phyloP scores from a whole-genome alignment of 2,888 invertebrate genomes.

The Tetragonula carbonaria region DNA sequence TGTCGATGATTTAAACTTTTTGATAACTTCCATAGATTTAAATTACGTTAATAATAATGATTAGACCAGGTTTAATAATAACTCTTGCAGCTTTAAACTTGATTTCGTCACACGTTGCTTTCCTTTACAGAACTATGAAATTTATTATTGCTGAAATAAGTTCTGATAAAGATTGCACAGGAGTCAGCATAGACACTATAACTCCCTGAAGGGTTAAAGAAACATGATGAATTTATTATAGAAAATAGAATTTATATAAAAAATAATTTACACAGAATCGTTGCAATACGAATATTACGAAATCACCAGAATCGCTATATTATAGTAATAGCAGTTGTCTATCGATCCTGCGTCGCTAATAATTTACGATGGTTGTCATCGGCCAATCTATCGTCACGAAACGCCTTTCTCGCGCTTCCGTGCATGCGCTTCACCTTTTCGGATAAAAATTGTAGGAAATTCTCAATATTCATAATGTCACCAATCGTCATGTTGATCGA shows the following conservation, averaged over 20 bases:
- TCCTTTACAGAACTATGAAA: too few species aligned
- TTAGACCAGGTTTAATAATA: too few species aligned
- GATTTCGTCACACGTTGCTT: too few species aligned
- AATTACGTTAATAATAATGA: too few species aligned
- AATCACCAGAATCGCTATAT: too few species aligned
- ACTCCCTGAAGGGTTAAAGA: background rate
- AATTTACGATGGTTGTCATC: conserved; percentile 34
- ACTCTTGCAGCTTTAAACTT: too few species aligned
- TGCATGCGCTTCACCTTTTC: background rate
- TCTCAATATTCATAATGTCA: background rate
- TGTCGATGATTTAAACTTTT: too few species aligned
- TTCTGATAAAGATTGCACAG: too few species aligned
- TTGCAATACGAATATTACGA: background rate
- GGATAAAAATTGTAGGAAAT: background rate
- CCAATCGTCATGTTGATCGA: too few species aligned
- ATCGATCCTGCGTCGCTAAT: conserved; percentile 41
- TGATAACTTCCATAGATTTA: too few species aligned
- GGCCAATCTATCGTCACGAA: conserved; percentile 39
- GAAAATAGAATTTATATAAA: background rate
- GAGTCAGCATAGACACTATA: too few species aligned
- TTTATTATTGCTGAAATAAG: too few species aligned
- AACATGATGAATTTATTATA: conserved; percentile 5
- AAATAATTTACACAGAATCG: conserved; percentile 4
- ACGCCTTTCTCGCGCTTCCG: conserved; percentile 1
- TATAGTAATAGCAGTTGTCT: conserved; percentile 14